phyloP scores from a whole-genome alignment of 1,140 invertebrate genomes.

The Maniola jurtina region DNA sequence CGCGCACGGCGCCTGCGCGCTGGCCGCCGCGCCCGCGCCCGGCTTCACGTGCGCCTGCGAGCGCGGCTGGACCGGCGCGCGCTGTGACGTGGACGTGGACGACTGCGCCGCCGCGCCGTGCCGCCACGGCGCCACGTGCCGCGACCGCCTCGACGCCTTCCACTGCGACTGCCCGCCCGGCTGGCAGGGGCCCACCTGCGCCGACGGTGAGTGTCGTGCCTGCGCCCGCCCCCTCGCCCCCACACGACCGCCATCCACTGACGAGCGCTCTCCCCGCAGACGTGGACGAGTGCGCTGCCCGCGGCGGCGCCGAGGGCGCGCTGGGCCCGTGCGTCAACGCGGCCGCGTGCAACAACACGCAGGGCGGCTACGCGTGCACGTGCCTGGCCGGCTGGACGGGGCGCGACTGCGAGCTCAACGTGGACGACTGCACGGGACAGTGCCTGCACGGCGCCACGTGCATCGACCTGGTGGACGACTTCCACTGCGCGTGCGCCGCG shows the following conservation, averaged over 20 bases:
- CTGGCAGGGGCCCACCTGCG: conserved; percentile 59
- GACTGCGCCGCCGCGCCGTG: conserved; percentile 89
- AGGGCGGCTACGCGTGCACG: conserved; percentile 90
- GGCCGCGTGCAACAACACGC: conserved; percentile 87
- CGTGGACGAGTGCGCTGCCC: conserved; percentile 82
- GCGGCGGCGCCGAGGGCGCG: conserved; percentile 20
- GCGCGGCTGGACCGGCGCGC: conserved; percentile 90
- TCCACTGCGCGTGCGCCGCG: conserved; percentile 88
- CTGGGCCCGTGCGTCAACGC: conserved; percentile 89
- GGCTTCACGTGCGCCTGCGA: conserved; percentile 90
- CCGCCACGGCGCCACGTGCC: conserved; percentile 90
- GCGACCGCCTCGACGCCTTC: conserved; percentile 84
- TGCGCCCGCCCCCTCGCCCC: background rate
- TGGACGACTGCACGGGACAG: conserved; percentile 92
- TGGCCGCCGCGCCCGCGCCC: conserved; percentile 63
- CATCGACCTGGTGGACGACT: conserved; percentile 90
- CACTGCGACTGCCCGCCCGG: conserved; percentile 77
- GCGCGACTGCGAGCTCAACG: conserved; percentile 92
- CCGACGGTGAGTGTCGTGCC: conserved; percentile 40
- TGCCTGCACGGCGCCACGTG: conserved; percentile 93
- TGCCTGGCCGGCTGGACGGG: conserved; percentile 92
- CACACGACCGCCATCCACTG: conserved; percentile 80
- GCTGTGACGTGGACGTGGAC: conserved; percentile 82
- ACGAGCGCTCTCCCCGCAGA: conserved; percentile 79
- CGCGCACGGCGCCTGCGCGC: conserved; percentile 87